Conservation (phyloP, 2,113 vertebrate genomes). For the Sander vitreus region DNA sequence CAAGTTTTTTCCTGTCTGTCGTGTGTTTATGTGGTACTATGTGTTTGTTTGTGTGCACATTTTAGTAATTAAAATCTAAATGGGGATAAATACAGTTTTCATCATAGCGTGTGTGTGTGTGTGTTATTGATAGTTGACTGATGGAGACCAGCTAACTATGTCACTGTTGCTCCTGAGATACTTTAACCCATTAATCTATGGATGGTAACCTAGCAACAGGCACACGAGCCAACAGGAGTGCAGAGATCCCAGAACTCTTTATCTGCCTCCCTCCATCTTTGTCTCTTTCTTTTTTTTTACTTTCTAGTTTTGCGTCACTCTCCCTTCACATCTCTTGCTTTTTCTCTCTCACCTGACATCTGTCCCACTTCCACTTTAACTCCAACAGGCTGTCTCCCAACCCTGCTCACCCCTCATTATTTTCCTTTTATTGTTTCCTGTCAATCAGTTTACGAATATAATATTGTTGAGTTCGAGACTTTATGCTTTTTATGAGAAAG, state of each 20-base stretch:
- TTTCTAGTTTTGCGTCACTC: constrained; percentile 23
- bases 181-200: constrained; percentile 72
- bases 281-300: constrained; percentile 41
- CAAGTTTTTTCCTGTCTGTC: neutral
- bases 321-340: neutral
- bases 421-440: neutral
- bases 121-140: constrained; percentile 21
- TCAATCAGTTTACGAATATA: neutral
- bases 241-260: constrained; percentile 69
- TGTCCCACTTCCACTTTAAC: neutral
- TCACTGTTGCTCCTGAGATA: constrained; percentile 76
- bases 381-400: neutral
- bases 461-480: constrained; percentile 1
- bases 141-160: constrained; percentile 75
- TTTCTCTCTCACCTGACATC: neutral
- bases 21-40: neutral
- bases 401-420: neutral
- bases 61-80: too few relatives aligned
- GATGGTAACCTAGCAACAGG: constrained; percentile 81
- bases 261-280: constrained; percentile 44
- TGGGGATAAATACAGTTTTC: too few relatives aligned
- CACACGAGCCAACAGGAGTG: constrained; percentile 60
- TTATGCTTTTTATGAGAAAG: neutral
- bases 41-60: too few relatives aligned
- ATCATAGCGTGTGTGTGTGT: constrained; percentile 15